Evolutionary conservation across 2,113 vertebrate genomes (phyloP), one percentile per base, ranked within the genome.

Genomic region (Gracilinanus agilis): DNA sequence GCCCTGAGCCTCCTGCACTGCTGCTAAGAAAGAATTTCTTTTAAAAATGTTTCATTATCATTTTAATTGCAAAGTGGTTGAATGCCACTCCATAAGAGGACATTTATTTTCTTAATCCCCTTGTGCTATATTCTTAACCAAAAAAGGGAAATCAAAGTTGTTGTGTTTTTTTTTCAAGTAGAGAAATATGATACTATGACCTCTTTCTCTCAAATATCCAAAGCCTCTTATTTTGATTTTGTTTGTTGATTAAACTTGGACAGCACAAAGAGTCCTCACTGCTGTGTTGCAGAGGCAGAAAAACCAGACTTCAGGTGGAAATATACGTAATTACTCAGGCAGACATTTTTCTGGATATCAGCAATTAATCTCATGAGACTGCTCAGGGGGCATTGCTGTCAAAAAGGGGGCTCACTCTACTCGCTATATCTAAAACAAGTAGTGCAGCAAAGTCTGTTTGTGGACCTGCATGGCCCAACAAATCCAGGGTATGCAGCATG

Each of bases 21-120:
- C 94, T 97, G 96, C 96, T 92, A 96, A 49, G 19, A 97, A 90
- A 93, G 40, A 54, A 91, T 91, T 96, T 96, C 53, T 96, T 89
- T 75, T 88, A 93, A 91, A 95, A 94, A 91, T 92, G 90, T 93
- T 97, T 96, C 97, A 96, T 49, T 97, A 94, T 96, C 91, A 90
- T 97, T 96, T 91, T 90, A 95, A 96, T 96, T 94, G 90, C 93
- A 97, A 97, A 93, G 96, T 90, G 95, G 53, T 24, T 95, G 94
- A 98, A 97, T 16, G 0, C 90, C 96, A 92, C 44, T 95, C 93
- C 88, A 83, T 61, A 91, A 91, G 90, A 92, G 88, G 67, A 96
- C 96, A 94, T 88, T 49, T 58, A 88, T 94, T 56, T 49, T 92
- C 95, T 96, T 56, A 34, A 94, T 40, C 53, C 56, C 90, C 88